Base-by-base conservation (phyloP, 2,113 vertebrate species). In the Gallinago paraguaiae region DNA sequence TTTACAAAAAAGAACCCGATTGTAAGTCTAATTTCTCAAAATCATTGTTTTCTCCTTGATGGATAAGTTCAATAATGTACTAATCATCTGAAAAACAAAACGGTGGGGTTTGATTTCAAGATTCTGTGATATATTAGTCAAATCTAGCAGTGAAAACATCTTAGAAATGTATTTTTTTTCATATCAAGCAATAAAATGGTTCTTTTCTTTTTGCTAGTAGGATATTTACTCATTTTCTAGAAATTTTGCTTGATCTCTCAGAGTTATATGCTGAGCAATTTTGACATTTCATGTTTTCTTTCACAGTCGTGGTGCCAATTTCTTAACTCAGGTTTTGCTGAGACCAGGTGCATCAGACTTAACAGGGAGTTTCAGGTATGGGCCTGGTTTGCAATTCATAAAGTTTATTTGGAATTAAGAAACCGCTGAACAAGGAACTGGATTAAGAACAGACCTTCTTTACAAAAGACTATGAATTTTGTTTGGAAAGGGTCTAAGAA, bases 311-410 rank as follows among this genome's bases (percentile, higher is more conserved):
- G 99, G 99, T 50, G 99, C 99, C 88, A 99, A 99, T 97, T 99
- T 99, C 93, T 33, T 99, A 93, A 98, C 98, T 89, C 99, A 99
- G 90, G 98, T 99, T 89, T 97, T 99, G 93, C 96, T 99, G 97
- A 98, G 99, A 97, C 99, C 99, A 6, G 99, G 99, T 45, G 99
- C 99, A 37, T 99, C 99, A 19, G 99, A 99, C 90, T 98, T 99
- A 90, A 99, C 99, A 3, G 99, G 99, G 93, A 99, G 99, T 89
- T 99, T 99, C 98, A 99, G 99, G 99, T 99, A 97, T 37, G 94
- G 78, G 14, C 61, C 41, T 72, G 46, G 33, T 70, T 68, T 86
- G 76, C 31, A 77, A 53, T 75, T 84, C 54, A 17, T 80, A 6
- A 45, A 30, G 28, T 59, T 75, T 45, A 22, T 22, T 79, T 79